A percentile compares a stretch with the other conserved stretches of the same genome.
These are phyloP conservation scores for Sycophila sp. DNA, from an alignment of 1,140 invertebrate species.

Conservation along the genomic window DNA sequence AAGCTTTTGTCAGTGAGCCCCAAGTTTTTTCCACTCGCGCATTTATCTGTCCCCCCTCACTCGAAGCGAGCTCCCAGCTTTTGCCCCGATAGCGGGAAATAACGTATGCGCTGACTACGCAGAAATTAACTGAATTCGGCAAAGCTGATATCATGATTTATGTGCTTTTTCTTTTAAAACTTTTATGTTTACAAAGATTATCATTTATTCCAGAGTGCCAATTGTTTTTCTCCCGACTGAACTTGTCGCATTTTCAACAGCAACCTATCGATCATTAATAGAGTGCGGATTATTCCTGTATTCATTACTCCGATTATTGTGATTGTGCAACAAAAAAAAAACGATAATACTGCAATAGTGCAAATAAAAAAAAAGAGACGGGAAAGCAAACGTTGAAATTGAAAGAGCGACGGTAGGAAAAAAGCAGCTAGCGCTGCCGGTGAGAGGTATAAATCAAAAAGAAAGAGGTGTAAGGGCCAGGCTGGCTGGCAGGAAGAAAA, in stretches of 20 bases:
- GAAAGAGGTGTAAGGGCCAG: not conserved
- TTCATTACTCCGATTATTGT: no score
- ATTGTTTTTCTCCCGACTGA: not conserved
- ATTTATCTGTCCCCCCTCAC: not conserved
- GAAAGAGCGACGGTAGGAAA: not conserved
- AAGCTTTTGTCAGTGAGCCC: not conserved
- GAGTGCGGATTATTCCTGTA: no score
- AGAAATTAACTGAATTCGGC: conserved; percentile 18
- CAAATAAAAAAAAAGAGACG: not conserved
- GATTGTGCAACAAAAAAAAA: no score
- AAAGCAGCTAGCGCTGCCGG: not conserved
- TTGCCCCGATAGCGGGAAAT: not conserved
- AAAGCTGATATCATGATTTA: conserved; percentile 17
- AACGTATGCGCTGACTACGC: conserved; percentile 14
- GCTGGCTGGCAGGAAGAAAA: not conserved
- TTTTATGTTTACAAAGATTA: not conserved
- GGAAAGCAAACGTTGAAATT: not conserved
- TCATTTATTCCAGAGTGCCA: no score
- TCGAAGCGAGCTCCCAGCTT: not conserved
- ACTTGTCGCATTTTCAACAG: not conserved
- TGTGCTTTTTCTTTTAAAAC: not conserved
- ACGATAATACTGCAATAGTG: not conserved
- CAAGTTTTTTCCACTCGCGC: no score
- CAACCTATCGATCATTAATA: not conserved
- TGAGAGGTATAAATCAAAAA: conserved; percentile 21